Percentiles rank a stretch among this genome's conserved stretches.
Evolutionary conservation across 1,140 invertebrate genomes (phyloP).

Genomic region (Drosophila asahinai): DNA sequence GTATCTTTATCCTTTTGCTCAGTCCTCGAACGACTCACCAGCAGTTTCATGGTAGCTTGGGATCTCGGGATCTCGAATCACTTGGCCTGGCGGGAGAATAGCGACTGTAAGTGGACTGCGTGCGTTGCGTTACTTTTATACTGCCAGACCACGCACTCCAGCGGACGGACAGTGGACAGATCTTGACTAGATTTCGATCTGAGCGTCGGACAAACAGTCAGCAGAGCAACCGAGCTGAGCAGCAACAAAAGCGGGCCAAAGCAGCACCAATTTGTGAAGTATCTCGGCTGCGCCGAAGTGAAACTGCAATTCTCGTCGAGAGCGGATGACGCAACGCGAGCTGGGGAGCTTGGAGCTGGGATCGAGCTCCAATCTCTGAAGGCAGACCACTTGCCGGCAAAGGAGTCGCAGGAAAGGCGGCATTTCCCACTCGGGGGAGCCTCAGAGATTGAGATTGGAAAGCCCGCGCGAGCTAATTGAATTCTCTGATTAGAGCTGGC

Average conservation of each 20-base stretch:
- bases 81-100: conserved; percentile 62
- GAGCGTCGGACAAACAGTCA: no score
- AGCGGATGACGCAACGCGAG: conserved; percentile 61
- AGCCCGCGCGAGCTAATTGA: conserved; percentile 49
- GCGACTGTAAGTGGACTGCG: conserved; percentile 75
- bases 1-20: neutral
- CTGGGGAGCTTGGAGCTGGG: conserved; percentile 6
- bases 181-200: conserved; percentile 72
- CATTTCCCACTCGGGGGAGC: conserved; percentile 51
- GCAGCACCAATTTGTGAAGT: conserved; percentile 80
- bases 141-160: conserved; percentile 38
- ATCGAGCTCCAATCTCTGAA: conserved; percentile 50
- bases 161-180: conserved; percentile 48
- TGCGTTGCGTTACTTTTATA: conserved; percentile 72
- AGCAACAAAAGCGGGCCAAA: conserved; percentile 75
- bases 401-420: conserved; percentile 56
- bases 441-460: conserved; percentile 45
- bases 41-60: conserved; percentile 61
- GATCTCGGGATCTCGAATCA: conserved; percentile 37
- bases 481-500: conserved; percentile 37
- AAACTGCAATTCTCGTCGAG: conserved; percentile 63
- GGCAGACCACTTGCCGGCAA: conserved; percentile 79
- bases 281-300: conserved; percentile 59
- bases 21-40: conserved; percentile 56
- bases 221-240: conserved; percentile 1